Conservation (phyloP, 92 coral and sea anemone genomes). For the Siderastrea siderea region DNA sequence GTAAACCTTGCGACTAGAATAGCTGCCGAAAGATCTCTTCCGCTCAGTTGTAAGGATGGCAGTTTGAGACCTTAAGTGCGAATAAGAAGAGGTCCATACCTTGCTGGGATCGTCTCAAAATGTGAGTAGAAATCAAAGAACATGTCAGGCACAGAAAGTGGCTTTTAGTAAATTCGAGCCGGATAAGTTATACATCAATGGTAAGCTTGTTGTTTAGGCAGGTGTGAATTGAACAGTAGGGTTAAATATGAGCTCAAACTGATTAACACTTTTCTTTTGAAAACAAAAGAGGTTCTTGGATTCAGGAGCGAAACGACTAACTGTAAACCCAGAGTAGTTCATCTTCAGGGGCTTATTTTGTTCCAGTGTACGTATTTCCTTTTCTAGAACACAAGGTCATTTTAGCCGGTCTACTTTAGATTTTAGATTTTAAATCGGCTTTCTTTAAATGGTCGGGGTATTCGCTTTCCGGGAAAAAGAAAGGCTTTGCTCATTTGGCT, state of each 20-base stretch:
- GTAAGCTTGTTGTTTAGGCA: slow-evolving; percentile 9
- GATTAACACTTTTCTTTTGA: background rate
- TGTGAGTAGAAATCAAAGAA: no score
- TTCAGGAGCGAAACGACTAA: background rate
- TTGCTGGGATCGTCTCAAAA: no score
- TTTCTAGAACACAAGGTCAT: slow-evolving; percentile 11
- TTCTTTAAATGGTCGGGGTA: background rate
- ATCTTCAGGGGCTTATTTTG: background rate
- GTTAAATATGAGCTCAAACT: background rate
- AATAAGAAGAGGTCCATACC: no score
- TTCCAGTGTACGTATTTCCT: no score
- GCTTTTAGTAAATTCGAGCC: slow-evolving; percentile 44
- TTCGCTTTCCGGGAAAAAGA: background rate
- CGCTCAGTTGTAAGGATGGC: no score
- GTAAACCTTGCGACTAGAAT: no score
- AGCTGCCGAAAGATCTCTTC: no score
- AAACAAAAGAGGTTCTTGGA: slow-evolving; percentile 12
- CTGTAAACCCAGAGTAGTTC: background rate
- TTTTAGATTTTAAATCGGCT: no score
- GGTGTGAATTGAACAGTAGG: no score
- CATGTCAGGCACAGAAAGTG: no score
- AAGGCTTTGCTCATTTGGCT: background rate
- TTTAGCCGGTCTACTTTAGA: no score
- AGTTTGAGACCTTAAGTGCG: no score
- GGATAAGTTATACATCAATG: slow-evolving; percentile 23